These are phyloP conservation scores for Hydrochoerus hydrochaeris DNA, from an alignment of 2,113 vertebrate genomes.

Conservation along the genomic window DNA sequence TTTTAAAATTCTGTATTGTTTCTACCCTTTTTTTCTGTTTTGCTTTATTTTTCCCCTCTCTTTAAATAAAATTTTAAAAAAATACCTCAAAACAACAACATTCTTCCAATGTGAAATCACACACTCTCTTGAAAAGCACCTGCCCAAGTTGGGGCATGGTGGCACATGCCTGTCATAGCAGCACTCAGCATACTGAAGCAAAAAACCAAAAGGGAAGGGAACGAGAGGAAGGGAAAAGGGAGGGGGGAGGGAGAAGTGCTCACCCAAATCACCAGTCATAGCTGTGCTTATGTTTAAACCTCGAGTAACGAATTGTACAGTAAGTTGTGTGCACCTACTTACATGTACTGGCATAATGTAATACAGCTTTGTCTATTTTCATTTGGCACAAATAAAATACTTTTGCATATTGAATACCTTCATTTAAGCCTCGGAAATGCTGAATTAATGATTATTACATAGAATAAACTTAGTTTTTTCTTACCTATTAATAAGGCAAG, in stretches of 20 bases:
- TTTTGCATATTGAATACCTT: neutral
- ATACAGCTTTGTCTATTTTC: neutral
- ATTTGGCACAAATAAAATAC: neutral
- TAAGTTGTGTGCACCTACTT: neutral
- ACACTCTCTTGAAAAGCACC: neutral
- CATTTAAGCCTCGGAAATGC: neutral
- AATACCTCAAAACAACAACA: too few relatives aligned
- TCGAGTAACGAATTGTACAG: neutral
- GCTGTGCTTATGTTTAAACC: neutral
- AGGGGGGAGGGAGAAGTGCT: neutral
- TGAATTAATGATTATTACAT: conserved; percentile 19
- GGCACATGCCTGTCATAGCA: neutral
- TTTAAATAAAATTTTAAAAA: too few relatives aligned
- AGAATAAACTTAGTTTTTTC: conserved; percentile 28
- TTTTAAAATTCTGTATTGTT: too few relatives aligned
- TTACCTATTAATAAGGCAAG: conserved; percentile 19
- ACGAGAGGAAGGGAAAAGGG: too few relatives aligned
- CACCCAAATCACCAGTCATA: too few relatives aligned
- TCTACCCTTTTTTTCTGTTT: too few relatives aligned
- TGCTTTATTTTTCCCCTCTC: too few relatives aligned
- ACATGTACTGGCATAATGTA: neutral
- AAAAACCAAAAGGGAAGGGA: neutral
- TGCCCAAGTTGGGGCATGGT: neutral
- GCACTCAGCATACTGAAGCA: neutral
- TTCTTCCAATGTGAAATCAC: neutral